These are phyloP conservation scores for Nomada fabriciana DNA, from an alignment of 2,888 invertebrate genomes.

Conservation along the genomic window DNA sequence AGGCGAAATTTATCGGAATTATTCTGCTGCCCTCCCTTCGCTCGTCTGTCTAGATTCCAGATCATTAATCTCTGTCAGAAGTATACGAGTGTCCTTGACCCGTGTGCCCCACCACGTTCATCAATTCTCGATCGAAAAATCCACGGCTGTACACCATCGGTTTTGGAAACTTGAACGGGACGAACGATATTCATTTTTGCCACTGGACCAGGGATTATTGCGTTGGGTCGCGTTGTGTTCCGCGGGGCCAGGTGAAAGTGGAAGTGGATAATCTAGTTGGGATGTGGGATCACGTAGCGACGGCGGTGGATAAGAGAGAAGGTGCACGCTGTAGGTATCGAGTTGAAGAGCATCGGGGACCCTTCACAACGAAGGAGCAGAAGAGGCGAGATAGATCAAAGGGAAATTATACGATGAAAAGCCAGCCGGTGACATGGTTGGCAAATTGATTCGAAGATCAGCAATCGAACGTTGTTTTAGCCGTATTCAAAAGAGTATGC, in stretches of 20 bases:
- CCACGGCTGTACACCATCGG: not conserved
- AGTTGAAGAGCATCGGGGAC: not conserved
- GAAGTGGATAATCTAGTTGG: constrained; percentile 22
- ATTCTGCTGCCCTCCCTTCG: constrained; percentile 63
- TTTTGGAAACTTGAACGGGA: not conserved
- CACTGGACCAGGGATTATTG: not conserved
- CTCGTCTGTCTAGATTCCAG: constrained; percentile 5
- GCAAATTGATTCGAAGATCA: constrained; percentile 4
- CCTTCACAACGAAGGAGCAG: not conserved
- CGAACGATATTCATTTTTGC: constrained; percentile 6
- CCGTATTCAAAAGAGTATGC: not conserved
- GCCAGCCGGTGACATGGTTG: not conserved
- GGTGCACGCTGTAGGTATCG: not conserved
- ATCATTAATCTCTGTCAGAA: constrained; percentile 66
- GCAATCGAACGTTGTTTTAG: not conserved
- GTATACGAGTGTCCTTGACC: constrained; percentile 47
- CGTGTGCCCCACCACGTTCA: constrained; percentile 32
- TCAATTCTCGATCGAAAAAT: constrained; percentile 50
- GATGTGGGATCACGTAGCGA: not conserved
- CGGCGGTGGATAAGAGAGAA: not conserved
- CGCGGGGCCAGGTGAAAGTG: not conserved
- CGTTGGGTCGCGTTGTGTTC: not conserved
- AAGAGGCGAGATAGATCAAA: constrained; percentile 20
- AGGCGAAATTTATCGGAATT: constrained; percentile 76
- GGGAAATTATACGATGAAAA: constrained; percentile 27